phyloP scores from a whole-genome alignment of 2,797 vertebrate species.

The Sciaenops ocellatus region DNA sequence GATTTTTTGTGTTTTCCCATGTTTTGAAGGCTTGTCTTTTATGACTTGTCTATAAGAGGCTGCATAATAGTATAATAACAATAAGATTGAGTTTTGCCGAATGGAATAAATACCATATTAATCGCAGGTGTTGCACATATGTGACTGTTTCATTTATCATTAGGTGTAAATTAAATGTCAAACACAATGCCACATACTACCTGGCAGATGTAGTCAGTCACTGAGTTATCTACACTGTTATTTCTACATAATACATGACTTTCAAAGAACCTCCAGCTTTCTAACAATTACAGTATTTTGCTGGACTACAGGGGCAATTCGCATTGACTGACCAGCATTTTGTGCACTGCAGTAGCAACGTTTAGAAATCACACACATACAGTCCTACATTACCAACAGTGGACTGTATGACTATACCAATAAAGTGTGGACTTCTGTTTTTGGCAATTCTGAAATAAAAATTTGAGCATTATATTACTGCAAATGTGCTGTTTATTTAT shows the following conservation, averaged over 20 bases:
- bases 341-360: background rate
- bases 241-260: constrained; percentile 2
- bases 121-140: background rate
- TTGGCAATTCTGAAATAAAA: no score
- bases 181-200: background rate
- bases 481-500: no score
- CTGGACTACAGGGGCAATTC: constrained; percentile 23
- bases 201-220: no score
- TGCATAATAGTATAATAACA: no score
- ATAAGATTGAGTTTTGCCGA: background rate
- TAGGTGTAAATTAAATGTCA: background rate
- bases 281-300: constrained; percentile 30
- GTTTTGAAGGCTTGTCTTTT: background rate
- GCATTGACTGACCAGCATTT: constrained; percentile 20
- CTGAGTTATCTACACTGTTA: no score
- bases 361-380: no score
- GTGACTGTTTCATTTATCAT: background rate
- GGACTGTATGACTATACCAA: no score
- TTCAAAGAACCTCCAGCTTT: constrained; percentile 16
- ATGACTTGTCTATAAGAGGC: no score
- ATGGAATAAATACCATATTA: background rate
- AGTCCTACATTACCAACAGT: no score
- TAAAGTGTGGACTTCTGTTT: no score
- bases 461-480: no score
- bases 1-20: background rate